These are phyloP conservation scores for Pyrocoelia pectoralis DNA, from an alignment of 2,888 invertebrate species.

Conservation along the genomic window DNA sequence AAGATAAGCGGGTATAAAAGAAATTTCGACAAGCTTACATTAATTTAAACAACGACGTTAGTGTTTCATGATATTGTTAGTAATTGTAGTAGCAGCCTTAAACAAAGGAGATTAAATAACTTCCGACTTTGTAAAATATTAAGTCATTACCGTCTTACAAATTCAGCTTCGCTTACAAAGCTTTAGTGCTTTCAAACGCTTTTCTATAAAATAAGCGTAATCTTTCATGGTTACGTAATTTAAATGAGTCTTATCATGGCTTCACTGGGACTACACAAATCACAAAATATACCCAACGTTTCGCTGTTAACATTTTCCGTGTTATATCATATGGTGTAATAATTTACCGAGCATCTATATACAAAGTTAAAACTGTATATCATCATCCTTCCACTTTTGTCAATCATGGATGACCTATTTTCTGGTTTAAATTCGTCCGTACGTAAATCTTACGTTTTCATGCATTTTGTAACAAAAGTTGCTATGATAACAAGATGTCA, in stretches of 20 bases:
- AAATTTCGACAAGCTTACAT: too few relatives aligned
- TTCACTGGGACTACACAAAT: not conserved
- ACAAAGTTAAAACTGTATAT: too few relatives aligned
- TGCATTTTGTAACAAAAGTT: too few relatives aligned
- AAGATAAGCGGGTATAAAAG: too few relatives aligned
- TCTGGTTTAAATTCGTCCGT: too few relatives aligned
- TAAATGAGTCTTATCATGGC: conserved; percentile 1
- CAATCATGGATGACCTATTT: too few relatives aligned
- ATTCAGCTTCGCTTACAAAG: conserved; percentile 1
- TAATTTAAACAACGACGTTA: not conserved
- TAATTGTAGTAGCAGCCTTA: not conserved
- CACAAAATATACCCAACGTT: not conserved
- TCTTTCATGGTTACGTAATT: not conserved
- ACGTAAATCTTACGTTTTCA: too few relatives aligned
- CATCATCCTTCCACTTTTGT: too few relatives aligned
- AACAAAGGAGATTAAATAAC: conserved; percentile 1
- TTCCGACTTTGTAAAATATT: not conserved
- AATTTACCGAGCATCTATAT: too few relatives aligned
- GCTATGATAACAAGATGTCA: too few relatives aligned
- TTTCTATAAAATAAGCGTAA: conserved; percentile 1
- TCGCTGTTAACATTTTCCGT: not conserved
- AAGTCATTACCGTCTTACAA: not conserved
- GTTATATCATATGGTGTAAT: not conserved
- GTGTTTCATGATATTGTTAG: not conserved
- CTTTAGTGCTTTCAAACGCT: not conserved